Evolutionary conservation across 92 coral and sea anemone genomes (phyloP), one percentile per base, ranked within the genome.

Genomic region (Porites evermanni): DNA sequence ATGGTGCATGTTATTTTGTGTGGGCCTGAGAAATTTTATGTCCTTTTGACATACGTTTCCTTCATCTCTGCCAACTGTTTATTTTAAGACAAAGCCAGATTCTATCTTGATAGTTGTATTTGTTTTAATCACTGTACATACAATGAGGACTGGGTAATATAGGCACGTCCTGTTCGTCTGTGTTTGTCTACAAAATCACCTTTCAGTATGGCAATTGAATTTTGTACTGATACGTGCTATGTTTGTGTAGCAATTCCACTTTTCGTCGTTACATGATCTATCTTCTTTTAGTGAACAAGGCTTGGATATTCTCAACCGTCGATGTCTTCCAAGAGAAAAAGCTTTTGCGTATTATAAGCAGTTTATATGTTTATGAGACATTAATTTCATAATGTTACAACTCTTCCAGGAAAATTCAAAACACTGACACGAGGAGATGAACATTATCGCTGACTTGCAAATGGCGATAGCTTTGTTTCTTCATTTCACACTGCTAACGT

Each of bases 391-490:
- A 56, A 56, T 53, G 47, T 52, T n/a, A 1, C 17, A 16, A 26
- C 7, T 53, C 44, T 52, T 52, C 24, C 7, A 12, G 1, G 68
- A 24, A 16, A 77, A 52, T 23, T 7, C 21, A 16, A 2, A 17
- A 72, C 24, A 61, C 54, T 58, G 51, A 4, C 29, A 7, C 67
- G 19, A 56, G 61, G 61, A 11, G 61, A 56, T 14, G 26, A 9
- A 72, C 56, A 24, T 2, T 14, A 12, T 8, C 29, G 23, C 1
- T 53, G 13, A 74, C 21, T 74, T 52, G 12, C 78, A 51, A 74
- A 52, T 29, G 80, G 53, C 69, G 80, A 58, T 77, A 38, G 24
- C 80, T 58, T 18, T 26, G 69, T 77, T 50, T 14, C 80, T 77
- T 2, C 63, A 13, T 51, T 16, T 77, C 32, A 18, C 26, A n/a